Evolutionary conservation across 2,888 invertebrate species (phyloP), one percentile per base, ranked within the genome.

Genomic region (Acholoe squamosa): DNA sequence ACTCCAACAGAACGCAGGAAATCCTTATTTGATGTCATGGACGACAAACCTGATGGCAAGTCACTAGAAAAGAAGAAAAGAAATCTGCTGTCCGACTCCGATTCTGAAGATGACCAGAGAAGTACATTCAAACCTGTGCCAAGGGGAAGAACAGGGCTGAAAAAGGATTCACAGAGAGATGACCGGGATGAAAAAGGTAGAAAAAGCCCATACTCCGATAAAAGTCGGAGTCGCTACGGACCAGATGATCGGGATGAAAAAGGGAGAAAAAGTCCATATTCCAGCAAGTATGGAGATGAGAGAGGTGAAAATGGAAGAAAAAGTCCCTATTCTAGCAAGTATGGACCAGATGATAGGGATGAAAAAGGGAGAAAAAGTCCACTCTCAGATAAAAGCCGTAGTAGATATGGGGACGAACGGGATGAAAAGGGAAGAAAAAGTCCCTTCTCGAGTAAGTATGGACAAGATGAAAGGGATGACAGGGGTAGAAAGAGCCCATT

Each of bases 111-210:
- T 33, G 56, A 86, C 3, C 0, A 28, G 14, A 86, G 33, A 52
- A 56, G 52, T 56, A 16, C 54, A 12, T 86, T 54, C 25, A 86
- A 86, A 25, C 86, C 86, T 12, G 86, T 86, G 10, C 86, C 86
- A 1, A 52, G 86, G 5, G 28, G 86, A 43, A 33, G 80, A 7
- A 5, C 5, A 43, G 80, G 80, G 14, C 7, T 43, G 34, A 33
- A 16, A 7, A 33, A 22, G 34, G 34, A 80, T n/a, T 33, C 34
- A 16, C 33, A 43, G 5, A 71, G 22, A 61, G n/a, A n/a, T 3
- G 61, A 61, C 3, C 3, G n/a, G 43, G 84, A 84, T 34, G 34
- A n/a, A 19, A 84, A 43, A 16, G 43, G 84, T 0, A 33, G 84
- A 43, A 84, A 77, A 28, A 77, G 77, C 28, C 77, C 77, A 5